These are phyloP conservation scores for Drosophila buzzatii DNA, from an alignment of 2,888 invertebrate genomes.

Conservation along the genomic window DNA sequence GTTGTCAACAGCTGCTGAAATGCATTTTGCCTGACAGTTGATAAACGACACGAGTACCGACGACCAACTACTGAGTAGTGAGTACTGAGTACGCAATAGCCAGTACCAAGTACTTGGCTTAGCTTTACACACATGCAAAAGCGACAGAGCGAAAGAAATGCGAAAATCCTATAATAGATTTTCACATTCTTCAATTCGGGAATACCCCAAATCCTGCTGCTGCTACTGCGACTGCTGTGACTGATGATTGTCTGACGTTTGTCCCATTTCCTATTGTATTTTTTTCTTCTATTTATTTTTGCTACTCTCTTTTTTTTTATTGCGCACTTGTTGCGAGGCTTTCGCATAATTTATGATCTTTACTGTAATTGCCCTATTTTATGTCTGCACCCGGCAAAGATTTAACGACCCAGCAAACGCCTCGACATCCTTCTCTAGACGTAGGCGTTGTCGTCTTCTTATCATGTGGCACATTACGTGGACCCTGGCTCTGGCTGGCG, in stretches of 20 bases:
- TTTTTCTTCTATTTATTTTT: conserved; percentile 6
- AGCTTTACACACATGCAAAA: conserved; percentile 33
- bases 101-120: conserved; percentile 19
- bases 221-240: conserved; percentile 70
- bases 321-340: conserved; percentile 67
- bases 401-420: conserved; percentile 50
- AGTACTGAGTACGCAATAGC: conserved; percentile 26
- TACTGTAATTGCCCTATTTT: conserved; percentile 73
- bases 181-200: conserved; percentile 51
- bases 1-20: conserved; percentile 67
- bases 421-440: background rate
- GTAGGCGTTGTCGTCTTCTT: conserved; percentile 51
- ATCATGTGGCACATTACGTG: conserved; percentile 59
- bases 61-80: conserved; percentile 5
- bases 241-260: conserved; percentile 69
- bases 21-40: conserved; percentile 66
- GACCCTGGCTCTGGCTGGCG: conserved; percentile 2
- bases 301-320: conserved; percentile 47
- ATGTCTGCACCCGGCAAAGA: conserved; percentile 61
- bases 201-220: conserved; percentile 48
- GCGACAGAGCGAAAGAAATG: conserved; percentile 8
- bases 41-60: conserved; percentile 67
- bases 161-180: conserved; percentile 34
- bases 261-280: conserved; percentile 14
- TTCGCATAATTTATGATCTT: conserved; percentile 76